A percentile compares a stretch with the other conserved stretches of the same genome.
These are phyloP conservation scores for Leptopilina boulardi DNA, from an alignment of 1,140 invertebrate genomes.

Conservation along the genomic window DNA sequence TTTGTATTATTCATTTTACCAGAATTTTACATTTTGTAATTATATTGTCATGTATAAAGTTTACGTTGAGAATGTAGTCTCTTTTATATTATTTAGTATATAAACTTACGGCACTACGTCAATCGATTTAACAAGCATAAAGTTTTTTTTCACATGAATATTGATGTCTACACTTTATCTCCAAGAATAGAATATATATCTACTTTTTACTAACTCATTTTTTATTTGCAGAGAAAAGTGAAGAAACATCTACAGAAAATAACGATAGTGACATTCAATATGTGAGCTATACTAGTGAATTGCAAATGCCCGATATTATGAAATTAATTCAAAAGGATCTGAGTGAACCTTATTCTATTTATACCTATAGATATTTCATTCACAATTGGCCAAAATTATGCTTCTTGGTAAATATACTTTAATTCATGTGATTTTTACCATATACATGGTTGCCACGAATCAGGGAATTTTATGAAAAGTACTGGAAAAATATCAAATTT, in stretches of 20 bases:
- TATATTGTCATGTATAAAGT: neutral
- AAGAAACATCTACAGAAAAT: slow-evolving; percentile 59
- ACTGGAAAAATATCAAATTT: no score
- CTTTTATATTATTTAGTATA: slow-evolving; percentile 9
- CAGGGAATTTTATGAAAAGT: no score
- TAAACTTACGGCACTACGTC: neutral
- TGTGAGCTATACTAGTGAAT: slow-evolving; percentile 92
- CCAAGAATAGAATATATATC: neutral
- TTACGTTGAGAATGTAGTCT: neutral
- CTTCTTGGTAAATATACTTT: slow-evolving; percentile 87
- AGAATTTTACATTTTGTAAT: no score
- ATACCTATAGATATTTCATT: slow-evolving; percentile 99
- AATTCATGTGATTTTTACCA: slow-evolving; percentile 20
- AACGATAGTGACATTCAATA: slow-evolving; percentile 68
- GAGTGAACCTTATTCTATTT: slow-evolving; percentile 99
- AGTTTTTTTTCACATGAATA: slow-evolving; percentile 21
- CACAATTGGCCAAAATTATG: slow-evolving; percentile 99
- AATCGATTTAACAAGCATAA: slow-evolving; percentile 9
- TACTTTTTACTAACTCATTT: slow-evolving; percentile 37
- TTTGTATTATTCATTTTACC: no score
- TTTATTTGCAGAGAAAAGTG: slow-evolving; percentile 59
- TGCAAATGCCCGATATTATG: slow-evolving; percentile 98
- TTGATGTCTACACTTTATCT: slow-evolving; percentile 8
- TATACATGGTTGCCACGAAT: no score
- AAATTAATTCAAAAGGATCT: slow-evolving; percentile 98